These are phyloP conservation scores for Apodemia mormo DNA, from an alignment of 2,888 invertebrate species.

Conservation along the genomic window DNA sequence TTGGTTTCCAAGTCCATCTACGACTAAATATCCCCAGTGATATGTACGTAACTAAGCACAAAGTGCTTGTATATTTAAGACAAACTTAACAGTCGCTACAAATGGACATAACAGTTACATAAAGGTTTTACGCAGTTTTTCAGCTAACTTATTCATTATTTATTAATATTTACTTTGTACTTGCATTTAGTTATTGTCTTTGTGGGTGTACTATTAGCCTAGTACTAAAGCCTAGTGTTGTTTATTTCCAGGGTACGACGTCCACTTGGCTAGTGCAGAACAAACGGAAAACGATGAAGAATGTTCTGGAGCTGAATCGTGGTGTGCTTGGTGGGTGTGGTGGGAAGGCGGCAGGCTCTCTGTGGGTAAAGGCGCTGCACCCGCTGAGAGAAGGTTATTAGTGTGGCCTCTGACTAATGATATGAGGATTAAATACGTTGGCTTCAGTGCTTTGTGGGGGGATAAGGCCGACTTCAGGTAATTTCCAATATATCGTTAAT, in stretches of 20 bases:
- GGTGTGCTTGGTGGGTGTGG: slow-evolving; percentile 86
- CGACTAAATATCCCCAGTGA: too few relatives aligned
- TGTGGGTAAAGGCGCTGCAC: slow-evolving; percentile 81
- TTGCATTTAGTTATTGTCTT: too few relatives aligned
- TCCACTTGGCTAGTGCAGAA: slow-evolving; percentile 81
- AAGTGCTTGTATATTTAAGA: too few relatives aligned
- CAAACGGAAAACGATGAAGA: slow-evolving; percentile 82
- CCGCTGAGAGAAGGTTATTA: slow-evolving; percentile 79
- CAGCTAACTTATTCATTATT: too few relatives aligned
- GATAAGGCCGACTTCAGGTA: slow-evolving; percentile 84
- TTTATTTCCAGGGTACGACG: slow-evolving; percentile 78
- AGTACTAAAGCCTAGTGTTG: background rate
- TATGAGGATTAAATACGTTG: slow-evolving; percentile 82
- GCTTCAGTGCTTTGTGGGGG: slow-evolving; percentile 85
- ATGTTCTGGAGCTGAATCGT: slow-evolving; percentile 66
- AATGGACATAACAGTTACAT: too few relatives aligned
- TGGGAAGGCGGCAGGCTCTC: slow-evolving; percentile 83
- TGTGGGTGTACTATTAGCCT: too few relatives aligned
- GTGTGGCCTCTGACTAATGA: slow-evolving; percentile 83
- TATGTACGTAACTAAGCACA: too few relatives aligned
- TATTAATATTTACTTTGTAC: too few relatives aligned
- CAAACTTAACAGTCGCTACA: too few relatives aligned
- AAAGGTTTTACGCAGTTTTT: too few relatives aligned
- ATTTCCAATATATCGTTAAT: slow-evolving; percentile 24
- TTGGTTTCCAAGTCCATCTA: too few relatives aligned